These are phyloP conservation scores for Tiliacea citrago DNA, from an alignment of 2,888 invertebrate species.

Conservation along the genomic window DNA sequence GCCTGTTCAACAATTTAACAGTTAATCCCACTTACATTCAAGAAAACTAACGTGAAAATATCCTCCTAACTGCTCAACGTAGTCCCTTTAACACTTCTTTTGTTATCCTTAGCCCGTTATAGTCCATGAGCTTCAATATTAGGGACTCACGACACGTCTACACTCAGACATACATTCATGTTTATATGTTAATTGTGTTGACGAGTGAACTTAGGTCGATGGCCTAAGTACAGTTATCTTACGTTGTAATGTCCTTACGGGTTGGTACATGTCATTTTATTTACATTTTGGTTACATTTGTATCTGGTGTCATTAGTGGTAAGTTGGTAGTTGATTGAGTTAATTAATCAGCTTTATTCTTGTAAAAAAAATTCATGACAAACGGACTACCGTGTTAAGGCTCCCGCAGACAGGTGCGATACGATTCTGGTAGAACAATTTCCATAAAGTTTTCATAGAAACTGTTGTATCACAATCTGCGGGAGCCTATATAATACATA, in stretches of 20 bases:
- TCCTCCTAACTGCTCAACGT: conserved; percentile 2
- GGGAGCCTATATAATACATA: too few species aligned
- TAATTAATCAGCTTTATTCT: neutral
- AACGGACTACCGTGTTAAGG: neutral
- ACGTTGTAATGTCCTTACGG: conserved; percentile 56
- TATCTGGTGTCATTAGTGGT: conserved; percentile 3
- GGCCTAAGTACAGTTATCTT: conserved; percentile 61
- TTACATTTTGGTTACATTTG: conserved; percentile 41
- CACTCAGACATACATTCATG: conserved; percentile 26
- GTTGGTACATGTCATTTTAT: conserved; percentile 35
- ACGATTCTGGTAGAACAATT: too few species aligned
- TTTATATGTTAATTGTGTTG: conserved; percentile 7
- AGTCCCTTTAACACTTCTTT: conserved; percentile 29
- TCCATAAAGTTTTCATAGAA: too few species aligned
- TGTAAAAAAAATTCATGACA: neutral
- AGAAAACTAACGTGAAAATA: conserved; percentile 1
- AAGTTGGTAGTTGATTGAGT: conserved; percentile 1
- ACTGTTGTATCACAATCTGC: too few species aligned
- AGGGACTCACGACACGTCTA: conserved; percentile 61
- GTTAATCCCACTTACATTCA: neutral
- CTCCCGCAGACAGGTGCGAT: too few species aligned
- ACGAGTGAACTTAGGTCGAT: conserved; percentile 52
- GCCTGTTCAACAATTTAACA: neutral
- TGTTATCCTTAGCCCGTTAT: conserved; percentile 48
- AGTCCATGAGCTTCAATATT: conserved; percentile 34